These are phyloP conservation scores for Hyposoter dolosus DNA, from an alignment of 2,888 invertebrate genomes.

Conservation along the genomic window DNA sequence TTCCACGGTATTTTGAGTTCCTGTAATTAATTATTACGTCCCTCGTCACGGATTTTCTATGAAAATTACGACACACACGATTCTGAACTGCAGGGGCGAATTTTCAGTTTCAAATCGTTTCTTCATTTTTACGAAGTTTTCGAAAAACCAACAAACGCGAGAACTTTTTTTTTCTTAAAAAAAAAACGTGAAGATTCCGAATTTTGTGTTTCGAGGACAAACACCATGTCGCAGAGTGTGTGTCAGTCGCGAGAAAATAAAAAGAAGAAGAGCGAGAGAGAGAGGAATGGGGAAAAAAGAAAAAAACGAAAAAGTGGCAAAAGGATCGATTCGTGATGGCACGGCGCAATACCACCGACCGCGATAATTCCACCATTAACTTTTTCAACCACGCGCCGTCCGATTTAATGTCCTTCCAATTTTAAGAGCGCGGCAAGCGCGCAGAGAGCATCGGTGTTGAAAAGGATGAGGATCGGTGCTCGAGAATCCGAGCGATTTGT, in stretches of 20 bases:
- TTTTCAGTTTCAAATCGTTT: not conserved
- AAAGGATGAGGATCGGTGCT: slow-evolving; percentile 21
- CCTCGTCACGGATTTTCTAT: not conserved
- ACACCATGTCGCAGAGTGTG: slow-evolving; percentile 22
- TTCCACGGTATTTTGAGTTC: not conserved
- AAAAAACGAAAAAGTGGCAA: slow-evolving; percentile 49
- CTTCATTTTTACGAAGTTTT: not conserved
- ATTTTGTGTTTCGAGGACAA: slow-evolving; percentile 19
- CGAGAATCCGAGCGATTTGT: slow-evolving; percentile 63
- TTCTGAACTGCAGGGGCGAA: not conserved
- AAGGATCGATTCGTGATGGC: slow-evolving; percentile 69
- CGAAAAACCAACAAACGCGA: not conserved
- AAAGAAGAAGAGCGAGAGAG: not conserved
- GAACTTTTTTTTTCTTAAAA: not conserved
- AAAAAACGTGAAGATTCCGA: slow-evolving; percentile 7
- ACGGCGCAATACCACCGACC: slow-evolving; percentile 71
- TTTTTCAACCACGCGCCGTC: slow-evolving; percentile 69
- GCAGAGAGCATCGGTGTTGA: slow-evolving; percentile 1
- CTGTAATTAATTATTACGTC: slow-evolving; percentile 18
- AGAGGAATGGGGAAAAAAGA: slow-evolving; percentile 18
- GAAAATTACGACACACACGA: not conserved
- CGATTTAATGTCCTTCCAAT: slow-evolving; percentile 70
- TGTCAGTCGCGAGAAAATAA: slow-evolving; percentile 24
- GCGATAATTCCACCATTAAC: slow-evolving; percentile 74
- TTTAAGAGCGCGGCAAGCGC: slow-evolving; percentile 53